phyloP scores from a whole-genome alignment of 1,140 invertebrate genomes.

The Polypedilum pembai region DNA sequence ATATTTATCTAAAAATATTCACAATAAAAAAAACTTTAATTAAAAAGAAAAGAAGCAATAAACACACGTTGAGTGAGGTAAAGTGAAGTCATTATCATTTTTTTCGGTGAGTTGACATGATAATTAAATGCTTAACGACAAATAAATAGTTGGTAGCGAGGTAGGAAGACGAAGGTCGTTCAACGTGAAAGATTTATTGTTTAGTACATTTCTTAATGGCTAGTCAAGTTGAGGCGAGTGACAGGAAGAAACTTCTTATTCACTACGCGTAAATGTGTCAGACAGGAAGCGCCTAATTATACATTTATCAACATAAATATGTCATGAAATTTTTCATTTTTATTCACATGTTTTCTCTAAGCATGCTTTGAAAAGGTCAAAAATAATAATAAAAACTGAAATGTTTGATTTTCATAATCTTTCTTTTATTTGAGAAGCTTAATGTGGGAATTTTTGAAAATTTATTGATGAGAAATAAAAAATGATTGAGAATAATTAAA shows the following conservation, averaged over 20 bases:
- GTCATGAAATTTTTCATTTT: too few relatives aligned
- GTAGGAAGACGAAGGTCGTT: neutral
- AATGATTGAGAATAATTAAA: too few relatives aligned
- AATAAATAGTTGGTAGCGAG: neutral
- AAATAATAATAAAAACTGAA: too few relatives aligned
- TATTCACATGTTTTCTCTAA: too few relatives aligned
- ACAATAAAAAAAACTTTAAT: too few relatives aligned
- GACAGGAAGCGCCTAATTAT: slow-evolving; percentile 21
- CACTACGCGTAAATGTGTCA: neutral
- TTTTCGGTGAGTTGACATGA: slow-evolving; percentile 6
- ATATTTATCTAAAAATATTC: too few relatives aligned
- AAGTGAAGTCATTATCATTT: slow-evolving; percentile 24
- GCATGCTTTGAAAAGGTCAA: too few relatives aligned
- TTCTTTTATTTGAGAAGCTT: too few relatives aligned
- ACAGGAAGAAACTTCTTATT: neutral
- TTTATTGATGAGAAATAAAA: too few relatives aligned
- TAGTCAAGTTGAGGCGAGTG: neutral
- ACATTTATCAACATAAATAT: slow-evolving; percentile 7
- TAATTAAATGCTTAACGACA: slow-evolving; percentile 23
- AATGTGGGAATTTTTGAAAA: too few relatives aligned
- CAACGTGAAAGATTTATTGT: slow-evolving; percentile 24
- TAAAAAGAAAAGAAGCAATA: too few relatives aligned
- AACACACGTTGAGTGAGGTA: neutral
- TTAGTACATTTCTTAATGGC: neutral
- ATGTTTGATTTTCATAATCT: too few relatives aligned